Evolutionary conservation across 1,140 invertebrate genomes (phyloP), one percentile per base, ranked within the genome.

Genomic region (Helicoverpa zea): DNA sequence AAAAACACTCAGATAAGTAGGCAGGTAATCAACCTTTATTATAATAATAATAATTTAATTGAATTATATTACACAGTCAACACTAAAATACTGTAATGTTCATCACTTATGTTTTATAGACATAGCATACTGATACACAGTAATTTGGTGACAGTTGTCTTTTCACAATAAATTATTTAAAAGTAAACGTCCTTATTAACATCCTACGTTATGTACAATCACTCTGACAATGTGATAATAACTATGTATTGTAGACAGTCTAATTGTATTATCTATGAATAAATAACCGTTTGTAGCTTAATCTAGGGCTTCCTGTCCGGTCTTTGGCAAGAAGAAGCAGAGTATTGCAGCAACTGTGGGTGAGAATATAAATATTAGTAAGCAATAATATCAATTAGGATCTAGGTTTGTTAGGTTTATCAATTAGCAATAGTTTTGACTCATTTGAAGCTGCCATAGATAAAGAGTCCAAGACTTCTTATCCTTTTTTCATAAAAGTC

Each of bases 281-380:
- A 79, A 79, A 80, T 85, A 81, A 75, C 77, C 81, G 85, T 78
- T 81, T 72, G 81, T 73, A 30, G 61, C 86, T 94, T 95, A 97
- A 80, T 97, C 96, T 83, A 97, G 89, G 5, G 96, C 96, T 87
- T 96, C 96, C 87, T 96, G 95, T 64, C 96, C 96, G 56, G 97
- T 97, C 87, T 95, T 97, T 83, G 97, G 97, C 83, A 97, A 90
- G 86, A 97, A 92, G 87, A 97, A 96, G 87, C 96, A 97, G 58
- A 97, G 93, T 76, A 97, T 90, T 78, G 96, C 96, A 91, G 96
- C 96, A 83, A 95, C 97, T 97, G 94, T 76, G 96, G 18, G 96
- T 77, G 79, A 86, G 86, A 86, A 83, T 68, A 79, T 77, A 2
- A 16, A 43, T 64, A 18, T 73, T 78, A 70, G 52, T 70, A 4